phyloP scores from a whole-genome alignment of 1,140 invertebrate species.

The Rhyzopertha dominica region DNA sequence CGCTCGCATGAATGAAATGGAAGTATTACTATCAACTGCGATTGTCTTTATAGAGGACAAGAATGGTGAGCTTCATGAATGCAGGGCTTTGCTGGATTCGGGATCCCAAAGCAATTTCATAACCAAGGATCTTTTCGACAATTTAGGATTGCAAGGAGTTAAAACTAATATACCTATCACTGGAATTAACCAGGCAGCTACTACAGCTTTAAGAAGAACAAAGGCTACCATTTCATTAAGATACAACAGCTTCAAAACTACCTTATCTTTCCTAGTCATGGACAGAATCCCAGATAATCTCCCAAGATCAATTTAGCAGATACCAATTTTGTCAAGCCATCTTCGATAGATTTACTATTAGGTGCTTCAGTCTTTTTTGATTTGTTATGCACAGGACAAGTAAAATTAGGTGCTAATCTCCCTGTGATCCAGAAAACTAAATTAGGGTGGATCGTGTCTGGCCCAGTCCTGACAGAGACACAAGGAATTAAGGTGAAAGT shows the following conservation, averaged over 20 bases:
- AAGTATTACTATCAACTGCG: slow-evolving; percentile 4
- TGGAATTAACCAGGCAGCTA: neutral
- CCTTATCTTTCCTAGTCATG: neutral
- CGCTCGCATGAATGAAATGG: neutral
- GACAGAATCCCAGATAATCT: slow-evolving; percentile 8
- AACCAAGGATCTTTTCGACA: neutral
- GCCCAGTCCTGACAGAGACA: neutral
- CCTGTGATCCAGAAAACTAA: slow-evolving; percentile 18
- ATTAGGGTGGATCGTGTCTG: slow-evolving; percentile 26
- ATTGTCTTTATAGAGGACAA: neutral
- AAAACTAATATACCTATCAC: neutral
- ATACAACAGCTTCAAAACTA: neutral
- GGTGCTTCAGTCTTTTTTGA: slow-evolving; percentile 38
- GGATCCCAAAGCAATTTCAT: slow-evolving; percentile 6
- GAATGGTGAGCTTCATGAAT: neutral
- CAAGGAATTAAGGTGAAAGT: neutral
- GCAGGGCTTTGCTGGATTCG: slow-evolving; percentile 4
- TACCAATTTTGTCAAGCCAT: slow-evolving; percentile 37
- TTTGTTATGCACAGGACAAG: slow-evolving; percentile 28
- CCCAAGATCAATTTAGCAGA: slow-evolving; percentile 32
- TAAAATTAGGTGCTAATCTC: slow-evolving; percentile 16
- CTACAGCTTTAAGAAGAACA: no score
- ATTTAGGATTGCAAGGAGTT: neutral
- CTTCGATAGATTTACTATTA: slow-evolving; percentile 34
- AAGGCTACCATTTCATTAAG: neutral